Base-by-base conservation (phyloP, 2,888 invertebrate species). In the Chrysolina haemoptera region DNA sequence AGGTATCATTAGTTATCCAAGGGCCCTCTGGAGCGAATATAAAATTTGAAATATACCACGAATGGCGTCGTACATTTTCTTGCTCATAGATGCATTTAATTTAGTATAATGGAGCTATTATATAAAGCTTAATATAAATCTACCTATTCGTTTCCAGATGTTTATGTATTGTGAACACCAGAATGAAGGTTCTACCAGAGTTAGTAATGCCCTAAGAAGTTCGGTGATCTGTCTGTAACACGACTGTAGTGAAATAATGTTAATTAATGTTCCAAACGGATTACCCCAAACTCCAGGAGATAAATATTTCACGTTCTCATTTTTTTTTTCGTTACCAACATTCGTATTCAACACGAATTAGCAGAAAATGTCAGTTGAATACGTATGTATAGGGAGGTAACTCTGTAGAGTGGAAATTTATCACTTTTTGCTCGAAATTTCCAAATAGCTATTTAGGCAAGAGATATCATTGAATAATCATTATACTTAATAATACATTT, bases 121-220 rank as follows among this genome's bases (percentile, higher is more conserved):
- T 68, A 35, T 11, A 14, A 18, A 27, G 40, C 40, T 40, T 16
- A 14, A 67, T 53, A 71, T 71, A 68, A 53, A 71, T 71, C 68
- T 53, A 46, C 62, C 18, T 63, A 70, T 55, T 70, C 70, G 55
- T 55, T 53, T 64, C 50, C 62, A 62, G 62, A 67, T 71, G 71
- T 62, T 68, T 62, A 62, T 62, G 62, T 71, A 63, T 71, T 71
- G 66, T 71, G 67, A 66, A 65, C 50, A 50, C 8, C 27, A 40
- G 53, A 67, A 20, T 40, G 40, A 35, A 40, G 67, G 67, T 20
- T 53, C 55, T 53, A 40, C 53, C 53, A 41, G 16, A 67, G 18
- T 53, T 53, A 53, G 53, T 67, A 67, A 67, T 53, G 67, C 22
- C 18, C 53, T 53, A 67, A 53, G 67, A 67, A 67, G 40, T 67